Percentiles rank a stretch among this genome's conserved stretches.
Conservation (phyloP, 2,797 vertebrate genomes). For the Poeciliopsis presidionis region DNA sequence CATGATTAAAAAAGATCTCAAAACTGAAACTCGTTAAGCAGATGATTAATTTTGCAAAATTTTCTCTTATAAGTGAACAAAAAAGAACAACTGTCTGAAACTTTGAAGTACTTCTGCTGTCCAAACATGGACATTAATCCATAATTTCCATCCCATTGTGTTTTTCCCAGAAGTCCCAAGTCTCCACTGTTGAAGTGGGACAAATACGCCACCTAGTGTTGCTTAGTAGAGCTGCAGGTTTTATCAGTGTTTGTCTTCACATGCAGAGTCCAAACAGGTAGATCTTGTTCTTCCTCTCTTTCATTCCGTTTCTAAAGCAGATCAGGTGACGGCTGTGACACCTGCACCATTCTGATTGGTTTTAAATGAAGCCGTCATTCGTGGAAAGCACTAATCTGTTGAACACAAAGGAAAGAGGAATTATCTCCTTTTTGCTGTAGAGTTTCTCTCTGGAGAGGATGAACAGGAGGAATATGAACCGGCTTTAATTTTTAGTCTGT, state of each 20-base stretch:
- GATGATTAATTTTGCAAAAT: not conserved
- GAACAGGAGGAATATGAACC: conserved; percentile 12
- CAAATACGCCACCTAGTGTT: conserved; percentile 70
- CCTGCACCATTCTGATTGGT: not conserved
- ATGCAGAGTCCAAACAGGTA: not conserved
- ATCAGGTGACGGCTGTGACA: not conserved
- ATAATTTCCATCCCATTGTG: conserved; percentile 4
- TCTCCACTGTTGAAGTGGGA: conserved; percentile 27
- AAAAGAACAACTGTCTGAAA: not conserved
- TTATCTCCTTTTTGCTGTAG: not conserved
- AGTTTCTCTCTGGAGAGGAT: not conserved
- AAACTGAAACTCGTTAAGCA: not conserved
- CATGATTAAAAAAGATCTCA: not conserved
- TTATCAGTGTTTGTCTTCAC: conserved; percentile 10
- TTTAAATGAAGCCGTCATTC: not conserved
- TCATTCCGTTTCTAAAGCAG: not conserved
- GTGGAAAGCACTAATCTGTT: not conserved
- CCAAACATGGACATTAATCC: not conserved
- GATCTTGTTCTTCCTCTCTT: conserved; percentile 14
- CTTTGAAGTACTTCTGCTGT: not conserved
- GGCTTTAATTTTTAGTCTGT: not conserved
- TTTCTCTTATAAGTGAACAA: not conserved
- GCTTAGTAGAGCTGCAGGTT: conserved; percentile 44
- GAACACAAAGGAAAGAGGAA: not conserved
- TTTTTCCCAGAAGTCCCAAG: not conserved